These are phyloP conservation scores for Damaliscus lunatus DNA, from an alignment of 2,113 vertebrate species.

Conservation along the genomic window DNA sequence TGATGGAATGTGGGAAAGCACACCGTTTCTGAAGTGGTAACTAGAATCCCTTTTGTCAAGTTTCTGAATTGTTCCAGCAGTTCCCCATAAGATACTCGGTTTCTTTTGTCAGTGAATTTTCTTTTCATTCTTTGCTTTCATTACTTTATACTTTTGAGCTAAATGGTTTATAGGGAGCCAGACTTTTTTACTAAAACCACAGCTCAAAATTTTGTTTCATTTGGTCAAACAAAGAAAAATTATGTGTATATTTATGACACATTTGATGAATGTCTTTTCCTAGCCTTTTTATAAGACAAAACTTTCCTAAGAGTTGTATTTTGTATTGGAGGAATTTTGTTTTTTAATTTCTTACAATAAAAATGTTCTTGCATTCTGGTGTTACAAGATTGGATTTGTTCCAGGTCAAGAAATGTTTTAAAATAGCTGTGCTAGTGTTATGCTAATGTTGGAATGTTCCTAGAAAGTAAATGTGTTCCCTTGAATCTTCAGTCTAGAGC, in stretches of 20 bases:
- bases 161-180: background rate
- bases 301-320: background rate
- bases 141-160: background rate
- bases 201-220: background rate
- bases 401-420: background rate
- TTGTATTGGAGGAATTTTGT: background rate
- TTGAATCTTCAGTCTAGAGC: conserved; percentile 81
- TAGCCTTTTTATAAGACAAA: background rate
- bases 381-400: background rate
- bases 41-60: background rate
- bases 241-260: background rate
- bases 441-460: background rate
- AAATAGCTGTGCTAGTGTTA: background rate
- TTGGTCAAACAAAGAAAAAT: background rate
- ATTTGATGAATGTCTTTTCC: background rate
- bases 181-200: background rate
- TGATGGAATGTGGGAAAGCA: background rate
- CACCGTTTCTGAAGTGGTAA: accelerated
- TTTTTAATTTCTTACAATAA: background rate
- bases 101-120: background rate
- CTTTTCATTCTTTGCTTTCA: background rate
- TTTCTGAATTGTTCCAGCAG: background rate
- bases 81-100: background rate
- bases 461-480: background rate
- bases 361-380: background rate